Base-by-base conservation (phyloP, 1,140 invertebrate species). In the Radopholus similis region DNA sequence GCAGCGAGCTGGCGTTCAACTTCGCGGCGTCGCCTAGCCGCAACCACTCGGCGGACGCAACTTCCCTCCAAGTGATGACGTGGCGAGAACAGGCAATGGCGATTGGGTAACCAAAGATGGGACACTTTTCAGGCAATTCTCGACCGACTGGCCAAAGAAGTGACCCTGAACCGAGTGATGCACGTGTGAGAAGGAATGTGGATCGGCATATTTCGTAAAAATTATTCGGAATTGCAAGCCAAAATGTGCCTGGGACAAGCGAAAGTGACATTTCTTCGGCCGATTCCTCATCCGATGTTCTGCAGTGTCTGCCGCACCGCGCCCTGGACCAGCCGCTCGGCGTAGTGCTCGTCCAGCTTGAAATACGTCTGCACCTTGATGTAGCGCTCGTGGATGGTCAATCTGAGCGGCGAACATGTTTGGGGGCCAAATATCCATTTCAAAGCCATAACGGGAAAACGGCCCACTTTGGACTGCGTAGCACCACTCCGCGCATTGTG, bases 391-490 rank as follows among this genome's bases (percentile, higher is more conserved):
- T 81, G 78, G 51, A 81, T 76, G 4, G 77, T 64, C 47, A 81
- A 54, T 69, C 78, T 80, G 56, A 55, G 73, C 62, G 11, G 8
- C 6, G 28, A 44, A 26, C 2, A 6, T 13, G 30, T 59, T 60
- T n/a, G n/a, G n/a, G n/a, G 4, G 11, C 21, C 38, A 66, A 38
- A 73, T 23, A 47, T 63, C 38, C 34, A 23, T 13, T 30, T n/a
- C 18, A 38, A 66, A 65, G 32, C 35, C 35, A 37, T 5, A 28
- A n/a, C 30, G 23, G 15, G 42, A 42, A 66, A 38, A 26, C 6
- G 44, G 58, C 64, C 56, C 59, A 80, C 78, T 78, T 82, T 47
- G 79, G 79, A 67, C 78, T 82, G 38, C 82, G 75, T n/a, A 81
- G 42, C 35, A 80, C 72, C 11, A 81, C 72, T 11, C 79, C 79